phyloP scores from a whole-genome alignment of 2,113 vertebrate genomes.

The Cyprinodon brontotheroides region DNA sequence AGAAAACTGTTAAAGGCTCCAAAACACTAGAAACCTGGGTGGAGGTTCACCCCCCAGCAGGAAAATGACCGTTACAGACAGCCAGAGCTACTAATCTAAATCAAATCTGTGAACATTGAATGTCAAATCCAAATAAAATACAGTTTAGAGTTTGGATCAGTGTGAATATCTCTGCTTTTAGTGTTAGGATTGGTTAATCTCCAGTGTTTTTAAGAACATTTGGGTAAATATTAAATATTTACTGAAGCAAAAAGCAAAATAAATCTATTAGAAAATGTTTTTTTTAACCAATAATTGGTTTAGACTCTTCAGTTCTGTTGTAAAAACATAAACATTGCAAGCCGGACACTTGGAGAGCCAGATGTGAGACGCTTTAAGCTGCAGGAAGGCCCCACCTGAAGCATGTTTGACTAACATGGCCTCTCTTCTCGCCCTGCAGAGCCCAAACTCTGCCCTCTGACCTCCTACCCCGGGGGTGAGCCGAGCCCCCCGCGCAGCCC shows the following conservation, averaged over 20 bases:
- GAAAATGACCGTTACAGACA: too few relatives aligned
- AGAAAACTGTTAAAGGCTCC: too few relatives aligned
- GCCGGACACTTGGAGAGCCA: slow-evolving; percentile 4
- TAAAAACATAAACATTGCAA: slow-evolving; percentile 1
- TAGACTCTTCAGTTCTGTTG: neutral
- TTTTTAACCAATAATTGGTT: neutral
- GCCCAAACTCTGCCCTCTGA: slow-evolving; percentile 54
- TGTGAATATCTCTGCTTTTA: too few relatives aligned
- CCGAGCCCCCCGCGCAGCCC: slow-evolving; percentile 54
- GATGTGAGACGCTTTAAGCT: slow-evolving; percentile 28
- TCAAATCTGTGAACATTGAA: too few relatives aligned
- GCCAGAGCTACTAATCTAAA: too few relatives aligned
- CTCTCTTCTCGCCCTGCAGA: slow-evolving; percentile 28
- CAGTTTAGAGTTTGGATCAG: too few relatives aligned
- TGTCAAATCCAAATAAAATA: too few relatives aligned
- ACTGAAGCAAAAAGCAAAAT: neutral
- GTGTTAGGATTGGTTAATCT: neutral
- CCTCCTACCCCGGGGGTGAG: slow-evolving; percentile 48
- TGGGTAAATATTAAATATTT: neutral
- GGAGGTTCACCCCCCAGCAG: too few relatives aligned
- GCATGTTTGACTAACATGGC: slow-evolving; percentile 49
- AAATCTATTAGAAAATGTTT: neutral
- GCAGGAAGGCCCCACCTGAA: slow-evolving; percentile 52
- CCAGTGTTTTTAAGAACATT: neutral
- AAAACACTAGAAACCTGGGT: too few relatives aligned